These are phyloP conservation scores for Drosophila ogumai DNA, from an alignment of 1,140 invertebrate genomes.

Conservation along the genomic window DNA sequence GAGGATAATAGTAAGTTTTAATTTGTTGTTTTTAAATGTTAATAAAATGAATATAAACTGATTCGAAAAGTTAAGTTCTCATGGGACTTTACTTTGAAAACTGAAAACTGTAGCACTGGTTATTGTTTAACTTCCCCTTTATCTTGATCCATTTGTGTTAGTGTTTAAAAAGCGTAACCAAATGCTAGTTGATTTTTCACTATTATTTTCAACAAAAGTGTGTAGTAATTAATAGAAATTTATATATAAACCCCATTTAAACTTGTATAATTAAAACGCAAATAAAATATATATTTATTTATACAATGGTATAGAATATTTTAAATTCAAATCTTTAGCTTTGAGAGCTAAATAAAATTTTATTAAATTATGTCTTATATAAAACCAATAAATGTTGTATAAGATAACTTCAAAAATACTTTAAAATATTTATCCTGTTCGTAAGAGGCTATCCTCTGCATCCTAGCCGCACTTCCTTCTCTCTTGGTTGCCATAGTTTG, in stretches of 20 bases:
- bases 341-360: background rate
- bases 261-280: too few species aligned
- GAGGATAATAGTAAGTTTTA: background rate
- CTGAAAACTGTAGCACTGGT: background rate
- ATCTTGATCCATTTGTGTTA: background rate
- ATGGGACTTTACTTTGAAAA: background rate
- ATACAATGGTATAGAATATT: too few species aligned
- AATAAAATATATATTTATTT: too few species aligned
- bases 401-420: background rate
- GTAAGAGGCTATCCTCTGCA: background rate
- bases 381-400: background rate
- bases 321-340: background rate
- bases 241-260: too few species aligned
- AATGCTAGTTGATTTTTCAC: background rate
- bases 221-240: too few species aligned
- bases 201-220: background rate
- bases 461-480: background rate
- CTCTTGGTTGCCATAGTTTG: slow-evolving; percentile 2
- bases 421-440: background rate
- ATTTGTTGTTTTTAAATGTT: background rate
- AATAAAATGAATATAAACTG: background rate
- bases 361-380: background rate
- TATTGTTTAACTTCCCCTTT: background rate
- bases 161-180: background rate
- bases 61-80: background rate